Evolutionary conservation across 2,888 invertebrate species (phyloP), one percentile per base, ranked within the genome.

Genomic region (Eretmocerus hayati): DNA sequence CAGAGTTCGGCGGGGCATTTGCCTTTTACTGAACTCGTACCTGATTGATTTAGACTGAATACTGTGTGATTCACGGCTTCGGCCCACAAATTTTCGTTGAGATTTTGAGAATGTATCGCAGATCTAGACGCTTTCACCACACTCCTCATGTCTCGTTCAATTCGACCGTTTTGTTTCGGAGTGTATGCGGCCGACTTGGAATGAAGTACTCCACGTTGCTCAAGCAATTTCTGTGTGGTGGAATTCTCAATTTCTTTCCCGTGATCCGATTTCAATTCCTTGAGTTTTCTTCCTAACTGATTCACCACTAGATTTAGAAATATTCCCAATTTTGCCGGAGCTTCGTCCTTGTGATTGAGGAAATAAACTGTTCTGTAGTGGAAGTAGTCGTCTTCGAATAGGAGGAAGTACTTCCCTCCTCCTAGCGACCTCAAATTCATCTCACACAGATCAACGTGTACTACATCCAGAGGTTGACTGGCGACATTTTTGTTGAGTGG

Each of bases 81-180:
- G n/a, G n/a, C n/a, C n/a, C n/a, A n/a, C n/a, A n/a, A n/a, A n/a
- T 46, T 48, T 37, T 50, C n/a, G 55, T 16, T 46, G 49, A 53
- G 13, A 16, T 48, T 33, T 40, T 23, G 16, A 20, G 59, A 53
- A 44, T 56, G 49, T 22, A 63, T 50, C 5, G 43, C 57, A 18
- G 64, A 53, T 41, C 62, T 50, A 26, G 63, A 60, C 46, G 62
- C 53, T 46, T 66, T 64, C 4, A 62, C 60, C 16, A 66, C 51
- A 13, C 62, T 66, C 20, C 64, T 47, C 62, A 65, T 66, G 56
- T 66, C 62, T 40, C 64, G n/a, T n/a, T n/a, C n/a, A n/a, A n/a
- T n/a, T n/a, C n/a, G n/a, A n/a, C n/a, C n/a, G n/a, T n/a, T n/a
- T 53, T 65, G 62, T 54, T 65, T 55, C 18, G 62, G 62, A 31